Conservation (phyloP, 2,888 invertebrate genomes). For the Chouioia cunea region DNA sequence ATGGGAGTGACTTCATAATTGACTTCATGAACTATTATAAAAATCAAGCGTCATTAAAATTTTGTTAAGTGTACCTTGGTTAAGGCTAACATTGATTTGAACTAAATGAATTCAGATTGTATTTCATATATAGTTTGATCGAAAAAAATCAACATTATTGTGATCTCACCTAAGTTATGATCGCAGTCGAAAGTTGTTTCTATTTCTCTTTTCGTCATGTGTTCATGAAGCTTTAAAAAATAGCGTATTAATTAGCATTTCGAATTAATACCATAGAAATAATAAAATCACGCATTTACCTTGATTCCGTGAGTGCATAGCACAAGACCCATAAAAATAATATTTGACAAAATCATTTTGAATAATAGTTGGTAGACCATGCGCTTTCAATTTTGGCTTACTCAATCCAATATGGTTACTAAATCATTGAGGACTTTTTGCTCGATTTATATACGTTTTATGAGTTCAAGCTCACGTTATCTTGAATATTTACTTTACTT, state of each 20-base stretch:
- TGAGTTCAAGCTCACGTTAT: too few relatives aligned
- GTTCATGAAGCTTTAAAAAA: constrained; percentile 30
- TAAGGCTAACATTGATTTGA: too few relatives aligned
- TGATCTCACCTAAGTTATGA: constrained; percentile 1
- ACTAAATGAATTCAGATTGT: too few relatives aligned
- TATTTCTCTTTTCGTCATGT: constrained; percentile 31
- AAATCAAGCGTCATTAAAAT: neutral
- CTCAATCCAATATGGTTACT: too few relatives aligned
- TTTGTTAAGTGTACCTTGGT: neutral
- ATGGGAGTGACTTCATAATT: constrained; percentile 24
- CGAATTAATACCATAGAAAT: neutral
- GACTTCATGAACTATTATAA: constrained; percentile 12
- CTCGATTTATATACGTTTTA: too few relatives aligned
- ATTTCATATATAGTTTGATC: too few relatives aligned
- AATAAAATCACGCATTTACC: neutral
- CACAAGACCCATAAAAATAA: neutral
- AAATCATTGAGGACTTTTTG: too few relatives aligned
- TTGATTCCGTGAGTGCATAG: constrained; percentile 15
- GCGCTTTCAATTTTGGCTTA: too few relatives aligned
- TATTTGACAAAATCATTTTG: constrained; percentile 14
- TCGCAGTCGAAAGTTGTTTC: constrained; percentile 18
- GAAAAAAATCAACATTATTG: too few relatives aligned
- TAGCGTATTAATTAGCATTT: neutral
- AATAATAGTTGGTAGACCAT: neutral
- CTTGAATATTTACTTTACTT: too few relatives aligned